Evolutionary conservation across 2,797 vertebrate species (phyloP).

Genomic region (Anniella stebbinsi): DNA sequence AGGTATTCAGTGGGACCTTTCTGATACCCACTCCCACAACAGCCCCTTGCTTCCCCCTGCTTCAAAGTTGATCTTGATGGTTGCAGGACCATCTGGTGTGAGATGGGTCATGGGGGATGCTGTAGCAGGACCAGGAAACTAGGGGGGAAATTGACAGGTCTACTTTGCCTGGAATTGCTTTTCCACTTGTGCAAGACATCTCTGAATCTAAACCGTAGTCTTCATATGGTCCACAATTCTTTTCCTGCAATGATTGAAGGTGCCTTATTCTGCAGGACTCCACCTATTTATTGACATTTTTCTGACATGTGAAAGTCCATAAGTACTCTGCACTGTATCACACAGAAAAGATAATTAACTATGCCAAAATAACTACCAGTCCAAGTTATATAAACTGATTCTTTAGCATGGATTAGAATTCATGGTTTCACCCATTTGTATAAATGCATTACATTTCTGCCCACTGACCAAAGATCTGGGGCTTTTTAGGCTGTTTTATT

Average conservation of each 20-base stretch:
- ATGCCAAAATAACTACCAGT: background rate
- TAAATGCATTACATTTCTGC: background rate
- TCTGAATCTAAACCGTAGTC: background rate
- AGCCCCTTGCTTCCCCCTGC: background rate
- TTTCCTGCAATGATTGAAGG: background rate
- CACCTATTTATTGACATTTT: background rate
- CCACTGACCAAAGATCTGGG: background rate
- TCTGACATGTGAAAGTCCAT: background rate
- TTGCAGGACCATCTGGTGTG: background rate
- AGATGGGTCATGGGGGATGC: background rate
- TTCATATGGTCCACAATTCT: background rate
- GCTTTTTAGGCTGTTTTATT: background rate
- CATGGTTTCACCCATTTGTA: background rate
- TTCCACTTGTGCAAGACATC: background rate
- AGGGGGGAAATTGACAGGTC: background rate
- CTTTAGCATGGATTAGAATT: background rate
- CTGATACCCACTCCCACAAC: background rate
- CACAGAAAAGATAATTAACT: background rate
- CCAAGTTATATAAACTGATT: background rate
- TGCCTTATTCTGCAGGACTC: too few relatives aligned
- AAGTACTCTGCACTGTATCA: background rate
- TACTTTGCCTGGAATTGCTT: background rate
- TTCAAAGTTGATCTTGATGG: background rate
- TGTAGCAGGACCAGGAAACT: background rate
- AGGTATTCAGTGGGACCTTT: background rate